These are phyloP conservation scores for Campopleginae sp. DNA, from an alignment of 2,888 invertebrate species.

Conservation along the genomic window DNA sequence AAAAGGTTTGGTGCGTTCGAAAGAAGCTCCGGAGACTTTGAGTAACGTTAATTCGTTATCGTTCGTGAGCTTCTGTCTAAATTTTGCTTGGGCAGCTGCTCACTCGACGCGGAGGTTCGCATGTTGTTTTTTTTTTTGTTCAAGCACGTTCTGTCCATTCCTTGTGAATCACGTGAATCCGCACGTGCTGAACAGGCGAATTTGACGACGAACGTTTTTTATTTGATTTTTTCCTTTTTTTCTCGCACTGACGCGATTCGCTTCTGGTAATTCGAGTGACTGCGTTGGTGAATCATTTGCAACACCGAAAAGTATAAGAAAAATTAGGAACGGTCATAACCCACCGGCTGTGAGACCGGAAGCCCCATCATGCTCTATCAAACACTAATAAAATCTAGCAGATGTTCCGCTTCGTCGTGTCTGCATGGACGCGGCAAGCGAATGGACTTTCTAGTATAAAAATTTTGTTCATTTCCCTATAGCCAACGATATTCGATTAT, in stretches of 20 bases:
- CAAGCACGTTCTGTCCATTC: not conserved
- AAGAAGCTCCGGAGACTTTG: not conserved
- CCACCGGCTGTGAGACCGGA: slow-evolving; percentile 34
- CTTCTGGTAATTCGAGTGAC: slow-evolving; percentile 5
- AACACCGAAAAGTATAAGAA: not conserved
- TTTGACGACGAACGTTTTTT: slow-evolving; percentile 45
- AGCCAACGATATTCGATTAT: not conserved
- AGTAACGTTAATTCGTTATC: not conserved
- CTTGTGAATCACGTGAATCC: slow-evolving; percentile 54
- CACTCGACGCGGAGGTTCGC: not conserved
- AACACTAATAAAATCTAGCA: slow-evolving; percentile 34
- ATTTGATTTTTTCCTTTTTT: not conserved
- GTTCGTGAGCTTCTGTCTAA: slow-evolving; percentile 5
- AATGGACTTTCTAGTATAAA: slow-evolving; percentile 20
- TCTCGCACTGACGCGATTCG: slow-evolving; percentile 49
- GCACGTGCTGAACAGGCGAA: slow-evolving; percentile 58
- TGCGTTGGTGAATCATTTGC: slow-evolving; percentile 58
- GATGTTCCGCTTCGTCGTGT: slow-evolving; percentile 30
- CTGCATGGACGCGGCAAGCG: slow-evolving; percentile 6
- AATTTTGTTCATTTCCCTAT: not conserved
- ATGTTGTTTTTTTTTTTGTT: not conserved
- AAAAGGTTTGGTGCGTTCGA: not conserved
- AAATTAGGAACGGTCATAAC: slow-evolving; percentile 15
- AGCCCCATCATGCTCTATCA: slow-evolving; percentile 32
- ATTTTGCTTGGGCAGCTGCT: slow-evolving; percentile 10